A percentile compares a stretch with the other conserved stretches of the same genome.
These are phyloP conservation scores for Hippocampus comes DNA, from an alignment of 2,113 vertebrate species.

Conservation along the genomic window DNA sequence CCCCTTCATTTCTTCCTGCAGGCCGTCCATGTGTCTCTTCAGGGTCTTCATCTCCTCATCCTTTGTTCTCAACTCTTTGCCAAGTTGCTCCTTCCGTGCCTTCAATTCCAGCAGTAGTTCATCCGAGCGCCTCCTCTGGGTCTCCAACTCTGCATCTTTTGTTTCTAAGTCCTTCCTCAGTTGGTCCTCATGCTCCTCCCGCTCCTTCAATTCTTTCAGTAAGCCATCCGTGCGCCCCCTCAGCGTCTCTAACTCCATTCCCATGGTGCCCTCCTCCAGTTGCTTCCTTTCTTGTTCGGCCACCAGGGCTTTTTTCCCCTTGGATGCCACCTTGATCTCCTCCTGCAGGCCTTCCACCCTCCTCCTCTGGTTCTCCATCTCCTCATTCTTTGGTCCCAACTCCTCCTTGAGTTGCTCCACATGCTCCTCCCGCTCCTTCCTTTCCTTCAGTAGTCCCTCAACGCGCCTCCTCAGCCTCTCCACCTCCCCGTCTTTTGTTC, in stretches of 20 bases:
- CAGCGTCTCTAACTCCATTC: background rate
- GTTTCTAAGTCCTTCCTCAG: background rate
- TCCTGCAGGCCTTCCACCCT: background rate
- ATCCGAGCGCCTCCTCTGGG: background rate
- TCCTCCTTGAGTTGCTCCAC: background rate
- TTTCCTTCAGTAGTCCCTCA: background rate
- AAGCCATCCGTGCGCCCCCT: background rate
- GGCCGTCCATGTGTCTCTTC: background rate
- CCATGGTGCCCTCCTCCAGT: background rate
- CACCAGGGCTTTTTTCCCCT: background rate
- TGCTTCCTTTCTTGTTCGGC: background rate
- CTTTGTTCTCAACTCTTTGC: background rate
- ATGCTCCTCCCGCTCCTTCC: background rate
- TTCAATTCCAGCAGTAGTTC: background rate
- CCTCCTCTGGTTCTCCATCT: background rate
- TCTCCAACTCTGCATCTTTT: background rate
- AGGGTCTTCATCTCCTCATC: background rate
- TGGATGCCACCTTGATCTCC: background rate
- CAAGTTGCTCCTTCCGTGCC: background rate
- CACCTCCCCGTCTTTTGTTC: background rate
- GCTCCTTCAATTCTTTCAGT: background rate
- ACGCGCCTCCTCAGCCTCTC: background rate
- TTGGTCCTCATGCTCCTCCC: background rate
- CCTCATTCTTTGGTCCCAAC: background rate
- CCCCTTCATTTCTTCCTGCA: background rate